A percentile compares a stretch with the other conserved stretches of the same genome.
These are phyloP conservation scores for Nesospiza acunhae DNA, from an alignment of 2,113 vertebrate genomes.

Conservation along the genomic window DNA sequence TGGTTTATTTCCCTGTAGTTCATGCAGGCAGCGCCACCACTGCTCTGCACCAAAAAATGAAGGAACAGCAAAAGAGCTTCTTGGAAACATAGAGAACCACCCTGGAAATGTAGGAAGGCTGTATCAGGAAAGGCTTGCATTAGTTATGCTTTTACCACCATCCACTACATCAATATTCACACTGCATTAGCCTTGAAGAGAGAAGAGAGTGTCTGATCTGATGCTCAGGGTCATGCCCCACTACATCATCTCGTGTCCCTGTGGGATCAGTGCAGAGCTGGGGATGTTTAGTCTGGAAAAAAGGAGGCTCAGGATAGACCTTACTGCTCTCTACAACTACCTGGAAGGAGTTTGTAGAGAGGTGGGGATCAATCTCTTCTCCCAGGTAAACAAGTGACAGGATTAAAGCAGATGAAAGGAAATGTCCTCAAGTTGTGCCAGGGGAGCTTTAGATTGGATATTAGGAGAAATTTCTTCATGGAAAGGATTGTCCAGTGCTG, in stretches of 20 bases:
- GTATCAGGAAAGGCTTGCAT: background rate
- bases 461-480: background rate
- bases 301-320: background rate
- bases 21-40: background rate
- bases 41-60: background rate
- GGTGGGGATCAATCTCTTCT: background rate
- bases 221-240: background rate
- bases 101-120: background rate
- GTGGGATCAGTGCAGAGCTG: background rate
- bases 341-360: background rate
- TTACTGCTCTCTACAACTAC: background rate
- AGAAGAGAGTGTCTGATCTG: background rate
- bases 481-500: accelerated
- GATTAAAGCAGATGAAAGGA: background rate
- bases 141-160: background rate
- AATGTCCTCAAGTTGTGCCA: background rate
- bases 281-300: background rate
- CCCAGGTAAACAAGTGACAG: background rate
- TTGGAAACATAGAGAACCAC: background rate
- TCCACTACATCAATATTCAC: background rate
- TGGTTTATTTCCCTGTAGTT: background rate
- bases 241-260: background rate
- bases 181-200: background rate
- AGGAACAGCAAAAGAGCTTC: background rate
- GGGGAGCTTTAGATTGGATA: background rate